These are phyloP conservation scores for Hecatera dysodea DNA, from an alignment of 2,888 invertebrate genomes.

Conservation along the genomic window DNA sequence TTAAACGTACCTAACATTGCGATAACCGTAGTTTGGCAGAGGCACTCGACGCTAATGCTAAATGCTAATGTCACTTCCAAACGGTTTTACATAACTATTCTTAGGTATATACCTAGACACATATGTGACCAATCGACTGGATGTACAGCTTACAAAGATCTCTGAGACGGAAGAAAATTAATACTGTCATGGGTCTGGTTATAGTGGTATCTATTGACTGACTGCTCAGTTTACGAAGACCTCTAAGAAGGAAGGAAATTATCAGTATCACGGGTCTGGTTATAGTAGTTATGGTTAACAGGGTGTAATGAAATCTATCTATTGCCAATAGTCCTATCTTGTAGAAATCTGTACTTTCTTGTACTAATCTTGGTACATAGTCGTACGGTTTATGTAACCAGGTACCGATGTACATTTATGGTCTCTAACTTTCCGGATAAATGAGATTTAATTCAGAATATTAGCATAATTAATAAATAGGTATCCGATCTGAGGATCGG, in stretches of 20 bases:
- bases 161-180: background rate
- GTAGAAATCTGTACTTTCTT: constrained; percentile 27
- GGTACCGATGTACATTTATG: background rate
- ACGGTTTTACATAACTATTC: constrained; percentile 43
- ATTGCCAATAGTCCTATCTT: constrained; percentile 29
- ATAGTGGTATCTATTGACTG: constrained; percentile 10
- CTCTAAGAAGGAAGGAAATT: background rate
- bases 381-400: background rate
- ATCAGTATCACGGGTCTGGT: background rate
- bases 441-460: background rate
- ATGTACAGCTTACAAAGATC: constrained; percentile 8
- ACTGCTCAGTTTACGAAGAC: background rate
- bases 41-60: constrained; percentile 39
- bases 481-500: background rate
- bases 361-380: constrained; percentile 23
- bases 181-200: background rate
- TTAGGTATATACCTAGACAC: constrained; percentile 29
- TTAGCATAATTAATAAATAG: background rate
- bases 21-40: constrained; percentile 59
- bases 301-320: constrained; percentile 41
- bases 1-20: constrained; percentile 41
- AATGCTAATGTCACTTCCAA: constrained; percentile 55
- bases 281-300: background rate
- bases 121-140: constrained; percentile 24
- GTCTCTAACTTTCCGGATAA: background rate